Evolutionary conservation across 2,888 invertebrate genomes (phyloP), one percentile per base, ranked within the genome.

Genomic region (Phalera bucephala): DNA sequence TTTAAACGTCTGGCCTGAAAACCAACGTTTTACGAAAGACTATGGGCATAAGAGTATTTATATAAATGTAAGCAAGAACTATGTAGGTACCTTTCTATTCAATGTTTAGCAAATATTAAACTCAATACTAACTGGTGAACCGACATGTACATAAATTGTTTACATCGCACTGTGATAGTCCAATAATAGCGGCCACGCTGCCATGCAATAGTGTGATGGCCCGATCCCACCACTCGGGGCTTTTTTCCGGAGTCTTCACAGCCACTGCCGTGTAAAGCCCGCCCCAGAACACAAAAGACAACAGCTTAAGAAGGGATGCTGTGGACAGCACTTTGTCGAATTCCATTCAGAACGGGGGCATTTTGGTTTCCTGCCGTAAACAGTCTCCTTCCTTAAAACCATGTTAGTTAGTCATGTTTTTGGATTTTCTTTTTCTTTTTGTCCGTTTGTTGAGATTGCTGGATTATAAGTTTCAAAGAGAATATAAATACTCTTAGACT

Each of bases 211-310:
- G 52, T 0, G 88, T 82, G 22, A 88, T 58, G 8, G 64, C 49
- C 12, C 88, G 62, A 0, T 82, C 80, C 40, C 72, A 72, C 79
- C 80, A 87, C 40, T 89, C 88, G 0, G 84, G 80, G 12, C 46
- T 64, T 10, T 64, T 52, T 0, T 49, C 42, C 1, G 72, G 68
- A 10, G 48, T 38, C 1, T 31, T 33, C 6, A 54, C 39, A 1
- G 59, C 39, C 21, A 64, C 69, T 38, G 60, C 54, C 9, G 82
- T 12, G 52, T 88, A 88, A 14, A 77, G 38, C 22, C 57, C 62
- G 31, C 58, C 50, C 87, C 88, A 88, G 32, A 74, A 69, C n/a
- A 81, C 22, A 34, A 87, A 86, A 1, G 88, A 86, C 3, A 60
- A 21, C 11, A 85, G 52, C 45, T 85, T 82, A 5, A 72, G 25